phyloP scores from a whole-genome alignment of 2,888 invertebrate species.

The Leptopterna dolabrata region DNA sequence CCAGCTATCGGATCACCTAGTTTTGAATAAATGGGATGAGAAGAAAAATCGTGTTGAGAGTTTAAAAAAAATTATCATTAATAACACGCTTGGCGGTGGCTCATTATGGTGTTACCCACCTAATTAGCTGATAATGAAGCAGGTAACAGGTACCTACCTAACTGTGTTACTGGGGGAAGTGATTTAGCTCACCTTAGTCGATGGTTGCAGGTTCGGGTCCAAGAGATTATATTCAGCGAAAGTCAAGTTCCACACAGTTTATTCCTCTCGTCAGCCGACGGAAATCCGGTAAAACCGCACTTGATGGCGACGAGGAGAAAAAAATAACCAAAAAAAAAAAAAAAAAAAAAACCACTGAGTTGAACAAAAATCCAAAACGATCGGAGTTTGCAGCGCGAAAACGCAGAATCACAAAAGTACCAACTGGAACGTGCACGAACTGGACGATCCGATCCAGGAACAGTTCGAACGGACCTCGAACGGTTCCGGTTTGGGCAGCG shows the following conservation, averaged over 20 bases:
- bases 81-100: too few species aligned
- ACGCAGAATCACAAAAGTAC: neutral
- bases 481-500: neutral
- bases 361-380: neutral
- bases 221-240: neutral
- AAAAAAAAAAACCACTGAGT: neutral
- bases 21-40: too few species aligned
- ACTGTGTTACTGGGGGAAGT: too few species aligned
- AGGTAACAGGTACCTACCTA: too few species aligned
- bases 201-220: neutral
- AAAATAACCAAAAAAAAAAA: neutral
- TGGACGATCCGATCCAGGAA: neutral
- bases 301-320: neutral
- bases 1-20: too few species aligned
- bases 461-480: neutral
- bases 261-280: neutral
- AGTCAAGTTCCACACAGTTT: neutral
- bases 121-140: too few species aligned
- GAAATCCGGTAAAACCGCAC: neutral
- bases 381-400: neutral
- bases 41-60: too few species aligned
- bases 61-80: too few species aligned
- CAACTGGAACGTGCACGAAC: neutral
- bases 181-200: neutral
- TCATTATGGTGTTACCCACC: too few species aligned